Base-by-base conservation (phyloP, 2,888 invertebrate species). In the Erebia aethiops region DNA sequence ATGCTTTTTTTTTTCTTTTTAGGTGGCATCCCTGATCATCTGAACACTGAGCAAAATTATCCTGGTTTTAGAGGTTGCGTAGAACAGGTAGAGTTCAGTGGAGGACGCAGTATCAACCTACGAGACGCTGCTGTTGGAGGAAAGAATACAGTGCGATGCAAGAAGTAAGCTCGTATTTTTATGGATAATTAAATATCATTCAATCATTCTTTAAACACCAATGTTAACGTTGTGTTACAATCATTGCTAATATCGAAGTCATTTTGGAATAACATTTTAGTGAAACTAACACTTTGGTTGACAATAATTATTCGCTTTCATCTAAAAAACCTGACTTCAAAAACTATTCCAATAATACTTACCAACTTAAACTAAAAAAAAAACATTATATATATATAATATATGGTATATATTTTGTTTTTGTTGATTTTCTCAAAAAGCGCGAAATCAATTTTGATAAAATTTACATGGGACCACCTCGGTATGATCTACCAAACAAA, bases 1-100 rank as follows among this genome's bases (percentile, higher is more conserved):
- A 54, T 56, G 10, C 3, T 41, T 43, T n/a, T 2, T 3, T 3
- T 26, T 10, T 35, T 52, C 21, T 57, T 71, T 62, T 16, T 46
- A 52, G 18, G 98, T 81, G 98, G 98, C 60, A 95, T 97, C 13
- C 98, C 98, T 0, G 95, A 98, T 77, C 90, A 95, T 64, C 87
- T 94, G 62, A 91, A 94, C 75, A 90, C 94, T 75, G 95, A 96
- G 92, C 96, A 96, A 41, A 95, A 94, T 56, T 95, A 95, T 75
- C 95, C 95, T 16, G 97, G 97, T 26, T 97, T 98, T 82, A 94
- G 91, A 66, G 98, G 98, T 16, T 98, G 98, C 88, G 95, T 98
- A 71, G 96, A 97, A 81, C 96, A 96, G 68, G 94, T 98, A 57
- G 96, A 97, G 83, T 94, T 98, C 71, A 96, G 96, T 89, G 92